Evolutionary conservation across 2,888 invertebrate genomes (phyloP), one percentile per base, ranked within the genome.

Genomic region (Trimorus sp.): DNA sequence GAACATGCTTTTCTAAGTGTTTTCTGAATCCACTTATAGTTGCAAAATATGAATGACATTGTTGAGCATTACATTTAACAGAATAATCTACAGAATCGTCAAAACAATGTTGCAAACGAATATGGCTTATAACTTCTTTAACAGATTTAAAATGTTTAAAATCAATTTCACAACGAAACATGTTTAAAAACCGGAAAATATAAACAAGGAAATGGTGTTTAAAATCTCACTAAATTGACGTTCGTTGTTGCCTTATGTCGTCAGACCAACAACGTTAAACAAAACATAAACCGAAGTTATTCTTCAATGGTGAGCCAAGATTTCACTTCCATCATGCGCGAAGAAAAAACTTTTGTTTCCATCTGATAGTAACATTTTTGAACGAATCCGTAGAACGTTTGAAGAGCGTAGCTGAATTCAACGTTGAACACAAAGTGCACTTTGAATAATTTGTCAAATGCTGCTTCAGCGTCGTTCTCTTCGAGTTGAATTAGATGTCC

Each of bases 371-470:
- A 84, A 42, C 63, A 83, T n/a, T 42, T 42, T 65, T 81, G 70
- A 49, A 84, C 38, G 37, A 84, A 84, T n/a, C 40, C 62, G 38
- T 69, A 84, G 53, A 79, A 83, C 8, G 73, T 9, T 16, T 66
- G 38, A 45, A 83, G 75, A 49, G 62, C 65, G 7, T 51, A 42
- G 42, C 63, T 62, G 45, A 65, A 84, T 26, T 81, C 38, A 12
- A 59, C 69, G 62, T 81, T 26, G 45, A 84, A 70, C 11, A 84
- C 79, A 36, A 74, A 83, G 53, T 83, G 78, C 15, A 42, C 54
- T 36, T 83, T 84, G 58, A 83, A 84, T n/a, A 84, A 59, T 68
- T 68, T 56, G 56, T 84, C 84, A 49, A 84, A 83, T 5, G 80
- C 83, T 37, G 15, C 56, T 38, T 51, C 59, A 9, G 80, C 59